phyloP scores from a whole-genome alignment of 2,888 invertebrate species.

The Apotomis turbidana region DNA sequence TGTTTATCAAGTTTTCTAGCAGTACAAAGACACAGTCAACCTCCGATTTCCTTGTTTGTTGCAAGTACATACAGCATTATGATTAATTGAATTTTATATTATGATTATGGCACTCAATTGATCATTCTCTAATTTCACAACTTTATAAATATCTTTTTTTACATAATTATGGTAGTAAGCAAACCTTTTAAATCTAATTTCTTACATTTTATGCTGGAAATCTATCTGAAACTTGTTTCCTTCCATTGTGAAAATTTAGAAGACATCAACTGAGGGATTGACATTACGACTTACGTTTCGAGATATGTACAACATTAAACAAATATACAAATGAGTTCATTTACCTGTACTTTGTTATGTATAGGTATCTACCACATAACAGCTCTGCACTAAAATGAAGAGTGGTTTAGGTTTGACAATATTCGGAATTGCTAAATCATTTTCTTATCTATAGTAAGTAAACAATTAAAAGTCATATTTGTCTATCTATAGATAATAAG shows the following conservation, averaged over 20 bases:
- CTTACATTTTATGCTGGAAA: neutral
- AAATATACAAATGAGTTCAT: slow-evolving; percentile 45
- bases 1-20: neutral
- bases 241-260: slow-evolving; percentile 20
- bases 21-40: neutral
- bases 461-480: too few species aligned
- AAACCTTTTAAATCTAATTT: too few species aligned
- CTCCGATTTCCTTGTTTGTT: slow-evolving; percentile 6
- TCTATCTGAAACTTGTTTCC: slow-evolving; percentile 4
- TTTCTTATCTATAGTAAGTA: too few species aligned
- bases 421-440: too few species aligned
- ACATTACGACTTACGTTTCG: slow-evolving; percentile 44
- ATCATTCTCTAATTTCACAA: too few species aligned
- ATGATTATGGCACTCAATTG: neutral
- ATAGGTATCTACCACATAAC: neutral
- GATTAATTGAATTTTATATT: neutral
- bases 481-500: too few species aligned
- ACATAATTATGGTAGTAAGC: too few species aligned
- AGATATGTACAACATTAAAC: slow-evolving; percentile 44
- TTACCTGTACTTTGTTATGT: slow-evolving; percentile 43
- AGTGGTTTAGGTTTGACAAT: neutral
- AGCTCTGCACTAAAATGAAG: neutral
- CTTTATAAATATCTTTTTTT: too few species aligned
- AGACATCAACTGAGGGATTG: slow-evolving; percentile 26
- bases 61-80: slow-evolving; percentile 9